Evolutionary conservation across 64 coral and sea anemone genomes (phyloP), one percentile per base, ranked within the genome.

Genomic region (Porites lutea): DNA sequence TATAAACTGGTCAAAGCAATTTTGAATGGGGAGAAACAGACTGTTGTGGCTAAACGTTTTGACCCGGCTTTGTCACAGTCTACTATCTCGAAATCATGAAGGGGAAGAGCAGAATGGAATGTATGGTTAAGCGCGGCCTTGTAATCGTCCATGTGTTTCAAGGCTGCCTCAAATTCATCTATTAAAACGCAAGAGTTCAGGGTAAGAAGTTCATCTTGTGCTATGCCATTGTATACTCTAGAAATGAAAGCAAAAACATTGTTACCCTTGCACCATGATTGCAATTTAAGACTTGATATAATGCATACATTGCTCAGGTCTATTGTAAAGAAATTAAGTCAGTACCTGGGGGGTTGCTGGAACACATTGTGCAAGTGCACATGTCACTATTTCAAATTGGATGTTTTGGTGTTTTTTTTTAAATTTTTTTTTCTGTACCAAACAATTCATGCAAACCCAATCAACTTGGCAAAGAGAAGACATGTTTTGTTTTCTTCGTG

Each of bases 201-300:
- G 5, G 60, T 91, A 44, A 15, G 44, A 47, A 91, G 48, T n/a
- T 80, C 89, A 69, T 91, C 48, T 55, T 91, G 47, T 50, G 75
- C 77, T 57, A 90, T 65, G 12, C 52, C 75, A 81, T 90, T 52
- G 21, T 90, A 90, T 19, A 90, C 77, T 54, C 88, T 90, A 71
- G 47, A 67, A 51, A 90, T 64, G 65, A 76, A 16, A 77, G 64
- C 37, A 88, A 45, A 47, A 50, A 53, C 53, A 44, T 71, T 23
- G 68, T 71, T 71, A 71, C 68, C 44, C 44, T n/a, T n/a, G 68
- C 68, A 71, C 68, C 68, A 71, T 45, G 22, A 71, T 71, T 71
- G 68, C 68, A 71, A 71, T 37, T 23, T 23, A 71, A 71, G 68
- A 71, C 68, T 71, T 71, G 68, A 45, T 71, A 71, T 71, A 71